Evolutionary conservation across 1,140 invertebrate genomes (phyloP).

Genomic region (Thrips palmi): DNA sequence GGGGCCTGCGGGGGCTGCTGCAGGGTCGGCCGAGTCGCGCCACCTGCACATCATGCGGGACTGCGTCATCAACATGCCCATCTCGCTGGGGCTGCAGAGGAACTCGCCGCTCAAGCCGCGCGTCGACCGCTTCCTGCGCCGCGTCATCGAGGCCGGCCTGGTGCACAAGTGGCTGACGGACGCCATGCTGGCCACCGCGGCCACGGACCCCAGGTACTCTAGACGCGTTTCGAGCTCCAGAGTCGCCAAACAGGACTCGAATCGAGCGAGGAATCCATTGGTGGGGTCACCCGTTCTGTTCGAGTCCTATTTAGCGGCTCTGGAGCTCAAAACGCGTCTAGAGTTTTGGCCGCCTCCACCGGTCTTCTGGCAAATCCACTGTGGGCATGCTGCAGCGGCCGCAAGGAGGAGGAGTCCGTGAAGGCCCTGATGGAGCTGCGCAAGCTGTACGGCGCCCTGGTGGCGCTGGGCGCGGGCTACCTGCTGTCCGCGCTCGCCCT

Average conservation of each 20-base stretch:
- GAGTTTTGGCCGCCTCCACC: no score
- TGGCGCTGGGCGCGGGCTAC: constrained; percentile 47
- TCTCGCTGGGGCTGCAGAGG: constrained; percentile 58
- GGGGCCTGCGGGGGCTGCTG: background rate
- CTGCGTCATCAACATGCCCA: constrained; percentile 59
- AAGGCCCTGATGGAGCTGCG: constrained; percentile 54
- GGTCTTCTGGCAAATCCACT: no score
- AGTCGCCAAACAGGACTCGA: no score
- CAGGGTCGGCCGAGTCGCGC: constrained; percentile 21
- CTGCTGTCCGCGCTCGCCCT: no score
- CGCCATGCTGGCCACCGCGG: constrained; percentile 34
- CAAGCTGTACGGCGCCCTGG: constrained; percentile 56
- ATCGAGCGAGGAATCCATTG: no score
- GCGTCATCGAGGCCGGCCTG: constrained; percentile 52
- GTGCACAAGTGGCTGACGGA: constrained; percentile 62
- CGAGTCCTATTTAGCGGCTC: no score
- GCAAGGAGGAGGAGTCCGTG: constrained; percentile 28
- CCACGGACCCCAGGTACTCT: constrained; percentile 26
- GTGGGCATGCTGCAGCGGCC: constrained; percentile 23
- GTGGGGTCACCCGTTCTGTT: no score
- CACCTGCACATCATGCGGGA: constrained; percentile 61
- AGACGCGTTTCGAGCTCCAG: no score
- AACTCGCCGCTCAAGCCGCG: constrained; percentile 56
- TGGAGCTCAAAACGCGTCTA: no score
- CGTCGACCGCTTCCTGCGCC: constrained; percentile 42